These are phyloP conservation scores for Leptobrachium leishanense DNA, from an alignment of 2,113 vertebrate species.

Conservation along the genomic window DNA sequence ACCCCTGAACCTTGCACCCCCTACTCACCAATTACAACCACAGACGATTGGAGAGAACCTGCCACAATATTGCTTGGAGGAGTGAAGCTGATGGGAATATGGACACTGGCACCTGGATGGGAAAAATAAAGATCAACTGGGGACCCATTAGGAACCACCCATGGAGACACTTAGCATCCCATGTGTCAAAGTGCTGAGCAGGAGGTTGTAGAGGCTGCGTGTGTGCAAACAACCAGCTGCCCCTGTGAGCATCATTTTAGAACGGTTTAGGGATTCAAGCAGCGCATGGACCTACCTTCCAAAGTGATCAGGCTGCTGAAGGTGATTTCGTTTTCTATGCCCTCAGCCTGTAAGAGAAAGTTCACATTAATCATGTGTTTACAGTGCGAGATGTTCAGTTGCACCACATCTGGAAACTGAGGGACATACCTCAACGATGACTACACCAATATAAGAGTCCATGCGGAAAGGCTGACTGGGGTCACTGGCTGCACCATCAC, in stretches of 20 bases:
- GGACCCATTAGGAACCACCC: too few species aligned
- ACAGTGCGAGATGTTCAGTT: too few species aligned
- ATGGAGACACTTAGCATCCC: too few species aligned
- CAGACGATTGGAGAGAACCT: neutral
- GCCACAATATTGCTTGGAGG: neutral
- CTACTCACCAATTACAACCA: slow-evolving; percentile 17
- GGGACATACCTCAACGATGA: slow-evolving; percentile 24
- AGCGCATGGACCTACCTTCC: slow-evolving; percentile 3
- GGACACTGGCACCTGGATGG: neutral
- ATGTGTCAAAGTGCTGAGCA: too few species aligned
- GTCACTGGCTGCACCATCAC: slow-evolving; percentile 11
- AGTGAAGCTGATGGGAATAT: neutral
- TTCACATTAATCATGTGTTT: neutral
- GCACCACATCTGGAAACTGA: too few species aligned
- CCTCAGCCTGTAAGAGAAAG: slow-evolving; percentile 5
- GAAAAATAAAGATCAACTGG: neutral
- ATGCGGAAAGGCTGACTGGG: neutral
- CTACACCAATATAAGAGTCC: neutral
- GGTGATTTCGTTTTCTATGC: slow-evolving; percentile 11
- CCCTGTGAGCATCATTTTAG: too few species aligned
- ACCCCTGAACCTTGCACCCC: neutral
- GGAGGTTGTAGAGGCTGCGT: too few species aligned
- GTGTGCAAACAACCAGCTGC: too few species aligned
- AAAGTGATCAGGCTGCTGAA: slow-evolving; percentile 11
- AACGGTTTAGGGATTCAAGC: too few species aligned